Evolutionary conservation across 2,888 invertebrate species (phyloP), one percentile per base, ranked within the genome.

Genomic region (Meandrusa payeni): DNA sequence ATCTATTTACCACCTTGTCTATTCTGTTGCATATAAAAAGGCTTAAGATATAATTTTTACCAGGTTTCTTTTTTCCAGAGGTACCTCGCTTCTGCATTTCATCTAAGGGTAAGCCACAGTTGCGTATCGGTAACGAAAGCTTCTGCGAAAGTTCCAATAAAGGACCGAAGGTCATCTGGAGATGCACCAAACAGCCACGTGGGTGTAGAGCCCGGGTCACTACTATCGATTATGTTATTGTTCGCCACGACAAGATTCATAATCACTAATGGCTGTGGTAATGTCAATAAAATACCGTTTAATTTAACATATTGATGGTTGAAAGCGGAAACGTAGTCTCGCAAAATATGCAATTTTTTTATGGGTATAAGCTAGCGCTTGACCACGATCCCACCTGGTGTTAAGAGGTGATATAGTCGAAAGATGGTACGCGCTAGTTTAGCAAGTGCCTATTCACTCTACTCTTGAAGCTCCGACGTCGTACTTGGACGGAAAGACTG

Each of bases 181-280:
- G 66, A 0, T 69, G 69, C 46, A 51, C 51, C 12, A 46, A 50
- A 5, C 62, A 69, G 51, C 51, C 59, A 13, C 51, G 57, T 0
- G 66, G 70, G 3, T 72, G 73, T 28, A 46, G 51, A 5, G 63
- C 62, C 1, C 52, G 46, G 9, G 50, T 59, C 7, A 52, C 42
- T 13, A 60, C 61, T 0, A 7, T 62, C 2, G 53, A 55, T 1
- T 20, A 41, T 0, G 13, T 31, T 1, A 36, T 62, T n/a, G 33
- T 62, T 19, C 51, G 39, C 29, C 34, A 40, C 17, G 40, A 46
- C 1, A n/a, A 28, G 5, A 13, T 24, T 3, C 44, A 45, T 13
- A 45, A 45, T 12, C 44, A 44, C 12, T 38, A 3, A 43, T 4
- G 11, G 47, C 46, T 49, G 43, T n/a, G n/a, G n/a, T n/a, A n/a